Conservation (phyloP, 2,113 vertebrate genomes). For the Dicaeum eximium region DNA sequence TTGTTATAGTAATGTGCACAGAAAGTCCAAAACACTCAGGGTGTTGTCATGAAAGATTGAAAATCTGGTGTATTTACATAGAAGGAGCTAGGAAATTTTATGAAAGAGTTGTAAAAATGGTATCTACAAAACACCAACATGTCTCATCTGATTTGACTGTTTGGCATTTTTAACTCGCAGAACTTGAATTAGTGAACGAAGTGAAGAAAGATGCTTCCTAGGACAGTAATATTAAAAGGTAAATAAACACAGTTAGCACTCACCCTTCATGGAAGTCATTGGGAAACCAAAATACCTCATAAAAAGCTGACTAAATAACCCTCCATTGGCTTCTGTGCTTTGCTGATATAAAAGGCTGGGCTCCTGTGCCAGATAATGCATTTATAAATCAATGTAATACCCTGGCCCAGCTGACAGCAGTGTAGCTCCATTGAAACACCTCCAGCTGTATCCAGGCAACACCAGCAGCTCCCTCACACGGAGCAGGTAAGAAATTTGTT, state of each 20-base stretch:
- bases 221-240: not conserved
- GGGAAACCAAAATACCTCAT: not conserved
- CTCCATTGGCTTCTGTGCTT: not conserved
- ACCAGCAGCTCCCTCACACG: not conserved
- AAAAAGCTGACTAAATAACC: slow-evolving; percentile 7
- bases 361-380: slow-evolving; percentile 12
- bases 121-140: not conserved
- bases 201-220: not conserved
- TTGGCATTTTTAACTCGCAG: not conserved
- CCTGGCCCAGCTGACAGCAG: not conserved
- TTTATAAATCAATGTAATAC: slow-evolving; percentile 26
- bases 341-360: not conserved
- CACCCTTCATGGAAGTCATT: not conserved
- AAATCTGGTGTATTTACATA: not conserved
- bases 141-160: not conserved
- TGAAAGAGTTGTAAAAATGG: not conserved
- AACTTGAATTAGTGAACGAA: not conserved
- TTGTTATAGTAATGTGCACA: not conserved
- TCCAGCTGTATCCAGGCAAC: slow-evolving; percentile 15
- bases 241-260: not conserved
- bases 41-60: not conserved
- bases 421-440: not conserved
- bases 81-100: not conserved
- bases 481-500: not conserved
- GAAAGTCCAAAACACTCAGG: not conserved